Conservation (phyloP, 2,888 invertebrate species). For the Ophion obscuratus region DNA sequence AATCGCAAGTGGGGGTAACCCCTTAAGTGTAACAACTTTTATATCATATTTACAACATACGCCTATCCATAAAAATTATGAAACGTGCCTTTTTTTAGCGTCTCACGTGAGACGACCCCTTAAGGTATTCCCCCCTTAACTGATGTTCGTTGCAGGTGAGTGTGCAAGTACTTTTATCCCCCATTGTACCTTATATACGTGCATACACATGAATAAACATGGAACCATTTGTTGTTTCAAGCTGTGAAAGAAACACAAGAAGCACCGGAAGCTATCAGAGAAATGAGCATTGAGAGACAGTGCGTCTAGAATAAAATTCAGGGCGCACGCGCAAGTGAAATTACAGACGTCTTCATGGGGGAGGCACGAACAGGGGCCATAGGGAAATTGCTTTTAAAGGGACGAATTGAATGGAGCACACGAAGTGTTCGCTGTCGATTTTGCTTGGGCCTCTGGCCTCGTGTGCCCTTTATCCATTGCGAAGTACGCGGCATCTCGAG, state of each 20-base stretch:
- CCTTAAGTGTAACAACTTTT: too few species aligned
- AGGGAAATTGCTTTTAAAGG: conserved; percentile 14
- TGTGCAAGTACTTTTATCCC: too few species aligned
- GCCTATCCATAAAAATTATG: too few species aligned
- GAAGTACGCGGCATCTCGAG: conserved; percentile 30
- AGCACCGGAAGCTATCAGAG: conserved; percentile 1
- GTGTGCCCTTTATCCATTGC: not conserved
- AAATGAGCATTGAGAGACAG: not conserved
- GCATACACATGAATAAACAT: not conserved
- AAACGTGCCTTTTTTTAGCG: too few species aligned
- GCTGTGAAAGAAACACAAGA: not conserved
- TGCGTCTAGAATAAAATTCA: not conserved
- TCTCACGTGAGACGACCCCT: too few species aligned
- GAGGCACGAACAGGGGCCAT: conserved; percentile 7
- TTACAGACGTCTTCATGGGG: conserved; percentile 49
- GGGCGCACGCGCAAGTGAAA: conserved; percentile 33
- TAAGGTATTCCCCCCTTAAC: too few species aligned
- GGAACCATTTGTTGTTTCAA: not conserved
- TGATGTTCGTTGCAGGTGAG: too few species aligned
- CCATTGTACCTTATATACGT: too few species aligned
- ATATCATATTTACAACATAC: too few species aligned
- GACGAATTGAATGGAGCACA: conserved; percentile 18
- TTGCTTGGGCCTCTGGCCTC: conserved; percentile 7
- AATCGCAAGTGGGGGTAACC: too few species aligned
- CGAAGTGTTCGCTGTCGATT: conserved; percentile 33